phyloP scores from a whole-genome alignment of 2,888 invertebrate species.

The Uloborus plumipes region DNA sequence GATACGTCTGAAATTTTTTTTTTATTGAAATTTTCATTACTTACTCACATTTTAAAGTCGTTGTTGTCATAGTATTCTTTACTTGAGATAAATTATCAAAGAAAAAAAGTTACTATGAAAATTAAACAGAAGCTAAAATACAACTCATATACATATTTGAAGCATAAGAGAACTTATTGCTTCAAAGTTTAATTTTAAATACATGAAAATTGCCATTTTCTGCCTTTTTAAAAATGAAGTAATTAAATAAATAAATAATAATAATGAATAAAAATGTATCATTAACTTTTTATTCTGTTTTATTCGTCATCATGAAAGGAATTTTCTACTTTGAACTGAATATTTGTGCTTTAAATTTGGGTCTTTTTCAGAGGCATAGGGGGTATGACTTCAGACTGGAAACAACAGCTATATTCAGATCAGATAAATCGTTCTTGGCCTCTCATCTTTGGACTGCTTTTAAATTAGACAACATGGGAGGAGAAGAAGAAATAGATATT shows the following conservation, averaged over 20 bases:
- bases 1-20: no score
- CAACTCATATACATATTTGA: no score
- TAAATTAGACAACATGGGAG: conserved; percentile 11
- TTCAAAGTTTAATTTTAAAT: no score
- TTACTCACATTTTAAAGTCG: no score
- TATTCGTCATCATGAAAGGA: background rate
- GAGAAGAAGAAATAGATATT: conserved; percentile 49
- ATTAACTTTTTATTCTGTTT: background rate
- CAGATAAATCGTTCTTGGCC: conserved; percentile 43
- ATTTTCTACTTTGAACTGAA: background rate
- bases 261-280: background rate
- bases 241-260: background rate
- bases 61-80: no score
- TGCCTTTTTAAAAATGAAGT: no score
- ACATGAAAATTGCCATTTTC: no score
- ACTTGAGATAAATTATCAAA: no score
- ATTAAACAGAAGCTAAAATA: no score
- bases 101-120: no score
- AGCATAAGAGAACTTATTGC: no score
- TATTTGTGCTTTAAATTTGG: background rate
- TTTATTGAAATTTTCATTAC: no score
- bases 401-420: conserved; percentile 48
- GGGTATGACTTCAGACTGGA: conserved; percentile 48
- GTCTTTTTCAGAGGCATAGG: conserved; percentile 25
- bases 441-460: conserved; percentile 43